Conservation (phyloP, 2,888 invertebrate genomes). For the Ischnura elegans region DNA sequence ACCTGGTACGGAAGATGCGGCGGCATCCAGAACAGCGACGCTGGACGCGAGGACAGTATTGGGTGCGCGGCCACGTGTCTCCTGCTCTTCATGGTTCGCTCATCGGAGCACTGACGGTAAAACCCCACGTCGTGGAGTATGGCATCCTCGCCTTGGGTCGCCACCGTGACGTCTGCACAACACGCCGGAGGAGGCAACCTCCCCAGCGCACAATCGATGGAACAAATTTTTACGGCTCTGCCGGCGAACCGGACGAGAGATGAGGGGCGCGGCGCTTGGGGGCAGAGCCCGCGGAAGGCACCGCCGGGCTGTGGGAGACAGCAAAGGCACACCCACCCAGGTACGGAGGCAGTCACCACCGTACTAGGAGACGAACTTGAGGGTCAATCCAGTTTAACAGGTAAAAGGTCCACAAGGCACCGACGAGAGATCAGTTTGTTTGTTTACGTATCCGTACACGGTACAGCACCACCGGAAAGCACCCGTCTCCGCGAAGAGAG, state of each 20-base stretch:
- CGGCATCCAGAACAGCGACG: slow-evolving; percentile 65
- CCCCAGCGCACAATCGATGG: slow-evolving; percentile 66
- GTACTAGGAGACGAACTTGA: not conserved
- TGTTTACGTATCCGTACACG: not conserved
- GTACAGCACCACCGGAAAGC: not conserved
- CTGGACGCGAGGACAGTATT: slow-evolving; percentile 64
- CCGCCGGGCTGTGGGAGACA: not conserved
- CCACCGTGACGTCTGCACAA: slow-evolving; percentile 22
- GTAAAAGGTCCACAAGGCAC: not conserved
- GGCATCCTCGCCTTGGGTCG: slow-evolving; percentile 63
- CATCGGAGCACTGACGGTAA: slow-evolving; percentile 57
- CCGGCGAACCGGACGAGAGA: slow-evolving; percentile 25
- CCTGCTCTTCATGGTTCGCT: slow-evolving; percentile 68
- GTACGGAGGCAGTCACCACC: not conserved
- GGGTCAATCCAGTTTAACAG: slow-evolving; percentile 40
- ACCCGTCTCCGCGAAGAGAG: not conserved
- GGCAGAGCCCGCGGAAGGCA: not conserved
- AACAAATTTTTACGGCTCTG: slow-evolving; percentile 18
- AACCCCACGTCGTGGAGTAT: slow-evolving; percentile 52
- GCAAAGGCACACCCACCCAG: not conserved
- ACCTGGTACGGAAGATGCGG: slow-evolving; percentile 67
- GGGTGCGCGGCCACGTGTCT: slow-evolving; percentile 67
- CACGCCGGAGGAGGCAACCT: slow-evolving; percentile 58
- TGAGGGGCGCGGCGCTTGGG: not conserved
- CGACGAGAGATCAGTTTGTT: not conserved